Conservation (phyloP, 2,888 invertebrate species). For the Meta bourneti region DNA sequence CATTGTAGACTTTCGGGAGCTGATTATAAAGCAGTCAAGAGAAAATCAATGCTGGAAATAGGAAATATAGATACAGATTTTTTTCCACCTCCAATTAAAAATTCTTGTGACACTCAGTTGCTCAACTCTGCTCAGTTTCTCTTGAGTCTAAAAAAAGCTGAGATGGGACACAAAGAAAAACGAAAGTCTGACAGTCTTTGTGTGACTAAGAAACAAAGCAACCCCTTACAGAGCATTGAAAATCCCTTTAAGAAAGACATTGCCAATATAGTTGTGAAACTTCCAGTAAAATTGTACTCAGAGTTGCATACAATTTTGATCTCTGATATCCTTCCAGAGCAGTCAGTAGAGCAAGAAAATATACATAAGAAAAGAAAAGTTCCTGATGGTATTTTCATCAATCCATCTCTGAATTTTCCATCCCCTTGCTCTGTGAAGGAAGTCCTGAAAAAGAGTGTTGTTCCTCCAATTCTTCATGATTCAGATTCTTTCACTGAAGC, state of each 20-base stretch:
- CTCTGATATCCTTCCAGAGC: background rate
- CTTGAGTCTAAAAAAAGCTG: background rate
- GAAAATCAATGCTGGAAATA: background rate
- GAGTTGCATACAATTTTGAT: background rate
- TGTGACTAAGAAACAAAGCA: background rate
- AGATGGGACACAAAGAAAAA: background rate
- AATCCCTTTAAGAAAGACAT: background rate
- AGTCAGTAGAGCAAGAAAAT: background rate
- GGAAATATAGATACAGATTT: background rate
- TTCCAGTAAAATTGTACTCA: background rate
- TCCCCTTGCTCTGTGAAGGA: background rate
- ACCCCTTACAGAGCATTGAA: constrained; percentile 30
- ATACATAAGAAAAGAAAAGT: constrained; percentile 9
- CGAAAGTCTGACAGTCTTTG: background rate
- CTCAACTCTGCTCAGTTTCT: background rate
- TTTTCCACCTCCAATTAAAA: background rate
- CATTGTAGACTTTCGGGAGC: background rate
- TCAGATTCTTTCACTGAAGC: too few relatives aligned
- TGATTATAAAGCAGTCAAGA: background rate
- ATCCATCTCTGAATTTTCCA: background rate
- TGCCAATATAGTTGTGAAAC: background rate
- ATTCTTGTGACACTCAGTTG: background rate
- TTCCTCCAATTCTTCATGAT: background rate
- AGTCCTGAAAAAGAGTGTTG: background rate
- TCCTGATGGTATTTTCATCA: background rate